Base-by-base conservation (phyloP, 2,113 vertebrate genomes). In the Haemorhous mexicanus region DNA sequence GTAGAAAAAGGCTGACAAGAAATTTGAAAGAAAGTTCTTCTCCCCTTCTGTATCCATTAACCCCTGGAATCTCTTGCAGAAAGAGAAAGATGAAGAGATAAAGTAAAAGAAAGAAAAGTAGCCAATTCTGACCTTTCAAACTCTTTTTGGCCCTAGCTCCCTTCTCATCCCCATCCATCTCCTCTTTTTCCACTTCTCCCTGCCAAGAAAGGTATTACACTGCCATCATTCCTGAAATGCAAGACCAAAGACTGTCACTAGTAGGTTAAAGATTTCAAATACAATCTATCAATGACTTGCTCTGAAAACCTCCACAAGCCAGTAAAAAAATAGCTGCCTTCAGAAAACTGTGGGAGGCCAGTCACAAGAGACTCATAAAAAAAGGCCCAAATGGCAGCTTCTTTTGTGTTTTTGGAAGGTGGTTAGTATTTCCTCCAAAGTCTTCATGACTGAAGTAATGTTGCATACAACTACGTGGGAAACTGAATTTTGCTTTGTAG, bases 391-490 rank as follows among this genome's bases (percentile, higher is more conserved):
- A 43, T 7, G 8, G 47, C 50, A 87, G 50, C 13, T 82, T 69
- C 28, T 62, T 23, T 26, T 46, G 21, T n/a, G 30, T 6, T 76
- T 52, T 56, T 66, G 58, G 74, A 62, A 89, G 23, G 15, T 9
- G 4, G 39, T 23, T 7, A 52, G 11, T 24, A 43, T 53, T 91
- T 46, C 50, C 85, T 69, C 17, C 11, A 6, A 75, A 87, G 27
- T 32, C n/a, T 56, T 58, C 22, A 35, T 8, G 14, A 66, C 2
- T 50, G 8, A 77, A 76, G 12, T 37, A 44, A 41, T 4, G 5
- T 5, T 56, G 21, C 23, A 68, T 5, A 44, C 16, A 86, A 46
- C 0, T 0, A 35, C 2, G 7, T 9, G 16, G 30, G 11, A 69
- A 87, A 55, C 30, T n/a, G 26, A n/a, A 62, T 11, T 43, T 39